phyloP scores from a whole-genome alignment of 2,797 vertebrate genomes.

The Leptodactylus fallax region DNA sequence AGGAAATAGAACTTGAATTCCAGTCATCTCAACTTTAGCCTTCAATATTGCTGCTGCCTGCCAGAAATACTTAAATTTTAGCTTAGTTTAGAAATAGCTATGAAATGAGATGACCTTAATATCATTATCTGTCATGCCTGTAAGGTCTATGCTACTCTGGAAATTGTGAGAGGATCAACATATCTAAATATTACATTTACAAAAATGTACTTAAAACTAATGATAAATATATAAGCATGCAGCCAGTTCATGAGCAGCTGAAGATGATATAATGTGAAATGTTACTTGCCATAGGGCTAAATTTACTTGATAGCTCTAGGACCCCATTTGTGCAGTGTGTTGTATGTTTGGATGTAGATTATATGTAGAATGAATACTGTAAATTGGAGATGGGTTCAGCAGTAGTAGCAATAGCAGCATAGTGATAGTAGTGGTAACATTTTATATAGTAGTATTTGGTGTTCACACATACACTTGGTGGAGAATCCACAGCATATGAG shows the following conservation, averaged over 20 bases:
- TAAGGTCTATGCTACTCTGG: background rate
- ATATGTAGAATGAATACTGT: no score
- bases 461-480: no score
- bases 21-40: slow-evolving; percentile 58
- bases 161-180: background rate
- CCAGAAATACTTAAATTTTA: slow-evolving; percentile 35
- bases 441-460: no score
- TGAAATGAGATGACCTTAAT: slow-evolving; percentile 12
- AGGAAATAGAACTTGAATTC: slow-evolving; percentile 65
- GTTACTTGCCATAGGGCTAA: no score
- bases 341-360: no score
- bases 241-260: no score
- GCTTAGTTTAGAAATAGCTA: slow-evolving; percentile 20
- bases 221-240: background rate
- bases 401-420: no score
- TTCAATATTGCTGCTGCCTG: slow-evolving; percentile 7
- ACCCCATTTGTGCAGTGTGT: no score
- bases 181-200: background rate
- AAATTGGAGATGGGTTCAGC: no score
- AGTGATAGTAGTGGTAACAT: no score
- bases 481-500: no score
- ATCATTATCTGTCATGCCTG: background rate
- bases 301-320: no score
- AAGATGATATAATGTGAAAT: background rate
- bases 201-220: background rate